Conservation (phyloP, 2,888 invertebrate species). For the Osmoderma eremita region DNA sequence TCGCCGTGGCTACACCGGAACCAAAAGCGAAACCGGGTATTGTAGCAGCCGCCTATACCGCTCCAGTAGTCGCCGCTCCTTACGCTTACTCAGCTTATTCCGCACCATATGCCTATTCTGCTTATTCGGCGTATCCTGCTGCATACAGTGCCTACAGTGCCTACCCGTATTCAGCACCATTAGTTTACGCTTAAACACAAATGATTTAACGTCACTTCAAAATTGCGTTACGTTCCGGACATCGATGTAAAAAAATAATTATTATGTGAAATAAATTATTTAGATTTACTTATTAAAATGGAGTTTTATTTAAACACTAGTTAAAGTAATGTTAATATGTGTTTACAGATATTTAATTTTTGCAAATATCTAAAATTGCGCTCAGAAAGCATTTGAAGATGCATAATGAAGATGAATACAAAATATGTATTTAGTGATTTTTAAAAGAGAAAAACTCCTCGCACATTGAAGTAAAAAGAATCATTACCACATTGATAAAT, state of each 20-base stretch:
- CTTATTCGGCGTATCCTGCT: slow-evolving; percentile 40
- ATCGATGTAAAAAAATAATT: neutral
- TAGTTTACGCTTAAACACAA: slow-evolving; percentile 35
- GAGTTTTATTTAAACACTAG: too few species aligned
- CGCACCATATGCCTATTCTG: slow-evolving; percentile 50
- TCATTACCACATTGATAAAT: too few species aligned
- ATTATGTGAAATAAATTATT: too few species aligned
- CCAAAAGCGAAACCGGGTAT: slow-evolving; percentile 54
- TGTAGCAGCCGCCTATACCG: slow-evolving; percentile 50
- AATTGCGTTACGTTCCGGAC: neutral
- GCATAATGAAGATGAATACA: too few species aligned
- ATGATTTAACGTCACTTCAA: slow-evolving; percentile 1
- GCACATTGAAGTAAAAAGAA: too few species aligned
- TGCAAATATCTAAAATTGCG: too few species aligned
- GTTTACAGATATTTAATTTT: too few species aligned
- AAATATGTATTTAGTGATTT: too few species aligned
- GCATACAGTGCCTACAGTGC: slow-evolving; percentile 51
- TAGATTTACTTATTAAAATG: too few species aligned
- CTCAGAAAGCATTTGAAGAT: too few species aligned
- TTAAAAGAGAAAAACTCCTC: too few species aligned
- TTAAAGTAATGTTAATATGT: too few species aligned
- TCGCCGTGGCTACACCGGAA: slow-evolving; percentile 64
- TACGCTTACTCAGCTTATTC: slow-evolving; percentile 46
- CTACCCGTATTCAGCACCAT: slow-evolving; percentile 44
- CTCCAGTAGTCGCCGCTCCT: slow-evolving; percentile 45